Evolutionary conservation across 2,113 vertebrate genomes (phyloP).

Genomic region (Hydrochoerus hydrochaeris): DNA sequence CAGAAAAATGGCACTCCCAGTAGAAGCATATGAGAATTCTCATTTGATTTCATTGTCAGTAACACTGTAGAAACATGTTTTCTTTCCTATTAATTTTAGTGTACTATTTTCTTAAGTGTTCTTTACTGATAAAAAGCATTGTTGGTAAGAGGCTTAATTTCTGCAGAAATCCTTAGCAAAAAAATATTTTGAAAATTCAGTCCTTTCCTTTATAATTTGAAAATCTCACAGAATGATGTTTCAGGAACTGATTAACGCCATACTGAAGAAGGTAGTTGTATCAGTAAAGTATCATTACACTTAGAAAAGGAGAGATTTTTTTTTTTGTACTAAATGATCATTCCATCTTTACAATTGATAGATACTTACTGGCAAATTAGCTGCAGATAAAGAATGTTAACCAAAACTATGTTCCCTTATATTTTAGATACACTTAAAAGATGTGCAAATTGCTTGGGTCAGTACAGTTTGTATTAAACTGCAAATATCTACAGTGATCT

Average conservation of each 20-base stretch:
- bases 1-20: background rate
- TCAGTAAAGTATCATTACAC: background rate
- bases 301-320: background rate
- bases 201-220: slow-evolving; percentile 33
- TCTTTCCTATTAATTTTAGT: background rate
- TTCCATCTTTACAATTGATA: slow-evolving; percentile 16
- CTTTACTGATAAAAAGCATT: background rate
- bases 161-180: background rate
- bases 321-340: background rate
- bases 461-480: background rate
- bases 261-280: too few species aligned
- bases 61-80: background rate
- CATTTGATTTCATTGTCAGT: background rate
- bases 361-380: background rate
- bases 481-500: background rate
- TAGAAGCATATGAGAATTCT: background rate
- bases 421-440: background rate
- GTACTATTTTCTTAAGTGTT: background rate
- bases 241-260: background rate
- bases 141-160: background rate
- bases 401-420: background rate
- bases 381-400: background rate
- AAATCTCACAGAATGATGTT: slow-evolving; percentile 15
- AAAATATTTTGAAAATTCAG: background rate
- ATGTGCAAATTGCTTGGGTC: background rate